These are phyloP conservation scores for Huso huso DNA, from an alignment of 2,797 vertebrate species.

Conservation along the genomic window DNA sequence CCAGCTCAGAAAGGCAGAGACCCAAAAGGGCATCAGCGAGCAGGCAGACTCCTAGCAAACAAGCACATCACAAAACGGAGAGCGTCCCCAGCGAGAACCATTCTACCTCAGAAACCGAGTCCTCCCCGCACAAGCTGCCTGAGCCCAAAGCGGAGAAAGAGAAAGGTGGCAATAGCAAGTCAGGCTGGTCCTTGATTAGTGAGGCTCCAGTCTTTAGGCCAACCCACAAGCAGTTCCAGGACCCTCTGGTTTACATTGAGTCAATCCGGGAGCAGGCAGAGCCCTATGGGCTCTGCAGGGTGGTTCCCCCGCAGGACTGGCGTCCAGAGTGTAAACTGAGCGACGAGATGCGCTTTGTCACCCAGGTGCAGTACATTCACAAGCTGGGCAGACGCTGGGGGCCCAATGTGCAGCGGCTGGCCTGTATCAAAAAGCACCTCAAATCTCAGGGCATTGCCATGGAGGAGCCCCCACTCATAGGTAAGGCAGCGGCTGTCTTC, in stretches of 20 bases:
- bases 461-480: conserved; percentile 96
- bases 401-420: conserved; percentile 92
- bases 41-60: conserved; percentile 82
- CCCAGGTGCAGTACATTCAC: conserved; percentile 95
- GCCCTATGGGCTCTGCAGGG: conserved; percentile 84
- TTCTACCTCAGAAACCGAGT: conserved; percentile 83
- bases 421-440: conserved; percentile 99
- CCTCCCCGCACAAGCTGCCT: conserved; percentile 69
- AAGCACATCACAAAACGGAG: conserved; percentile 82
- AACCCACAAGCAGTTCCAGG: conserved; percentile 84
- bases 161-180: conserved; percentile 63
- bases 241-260: conserved; percentile 92
- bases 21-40: conserved; percentile 84
- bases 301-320: conserved; percentile 90
- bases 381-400: conserved; percentile 98
- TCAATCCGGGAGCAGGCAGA: conserved; percentile 85
- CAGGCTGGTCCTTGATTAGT: conserved; percentile 74
- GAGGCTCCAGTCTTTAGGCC: conserved; percentile 84
- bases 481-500: conserved; percentile 54
- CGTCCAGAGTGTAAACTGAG: conserved; percentile 97
- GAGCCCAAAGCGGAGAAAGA: conserved; percentile 65
- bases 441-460: conserved; percentile 99
- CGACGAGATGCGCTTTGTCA: conserved; percentile 97
- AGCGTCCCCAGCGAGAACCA: conserved; percentile 75
- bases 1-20: conserved; percentile 78